phyloP scores from a whole-genome alignment of 2,888 invertebrate species.

The Altica lythri region DNA sequence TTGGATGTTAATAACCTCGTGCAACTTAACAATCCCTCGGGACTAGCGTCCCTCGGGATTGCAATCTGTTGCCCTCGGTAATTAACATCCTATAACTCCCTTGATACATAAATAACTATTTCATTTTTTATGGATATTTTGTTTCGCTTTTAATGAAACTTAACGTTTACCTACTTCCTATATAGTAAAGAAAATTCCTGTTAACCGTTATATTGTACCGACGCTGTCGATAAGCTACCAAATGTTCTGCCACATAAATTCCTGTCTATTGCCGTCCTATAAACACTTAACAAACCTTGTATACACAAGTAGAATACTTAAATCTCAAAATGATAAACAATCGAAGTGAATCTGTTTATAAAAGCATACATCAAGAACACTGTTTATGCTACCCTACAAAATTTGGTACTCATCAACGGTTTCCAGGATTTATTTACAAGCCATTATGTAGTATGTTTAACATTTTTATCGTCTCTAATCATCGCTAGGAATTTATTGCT shows the following conservation, averaged over 20 bases:
- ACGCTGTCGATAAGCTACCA: too few species aligned
- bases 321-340: slow-evolving; percentile 53
- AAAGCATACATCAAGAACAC: slow-evolving; percentile 48
- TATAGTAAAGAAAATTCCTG: too few species aligned
- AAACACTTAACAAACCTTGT: slow-evolving; percentile 53
- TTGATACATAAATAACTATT: too few species aligned
- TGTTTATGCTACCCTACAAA: slow-evolving; percentile 52
- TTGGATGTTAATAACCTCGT: too few species aligned
- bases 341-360: slow-evolving; percentile 53
- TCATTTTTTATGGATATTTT: too few species aligned
- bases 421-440: slow-evolving; percentile 51
- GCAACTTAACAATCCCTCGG: too few species aligned
- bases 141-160: too few species aligned
- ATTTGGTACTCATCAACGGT: slow-evolving; percentile 56
- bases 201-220: too few species aligned
- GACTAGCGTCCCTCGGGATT: too few species aligned
- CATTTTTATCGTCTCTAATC: slow-evolving; percentile 47
- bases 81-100: too few species aligned
- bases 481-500: slow-evolving; percentile 27
- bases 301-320: slow-evolving; percentile 56
- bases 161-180: too few species aligned
- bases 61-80: too few species aligned
- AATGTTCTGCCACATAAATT: slow-evolving; percentile 52
- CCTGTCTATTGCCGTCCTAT: slow-evolving; percentile 53
- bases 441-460: slow-evolving; percentile 49